A percentile compares a stretch with the other conserved stretches of the same genome.
phyloP scores from a whole-genome alignment of 1,140 invertebrate species.

The Heliothis virescens region DNA sequence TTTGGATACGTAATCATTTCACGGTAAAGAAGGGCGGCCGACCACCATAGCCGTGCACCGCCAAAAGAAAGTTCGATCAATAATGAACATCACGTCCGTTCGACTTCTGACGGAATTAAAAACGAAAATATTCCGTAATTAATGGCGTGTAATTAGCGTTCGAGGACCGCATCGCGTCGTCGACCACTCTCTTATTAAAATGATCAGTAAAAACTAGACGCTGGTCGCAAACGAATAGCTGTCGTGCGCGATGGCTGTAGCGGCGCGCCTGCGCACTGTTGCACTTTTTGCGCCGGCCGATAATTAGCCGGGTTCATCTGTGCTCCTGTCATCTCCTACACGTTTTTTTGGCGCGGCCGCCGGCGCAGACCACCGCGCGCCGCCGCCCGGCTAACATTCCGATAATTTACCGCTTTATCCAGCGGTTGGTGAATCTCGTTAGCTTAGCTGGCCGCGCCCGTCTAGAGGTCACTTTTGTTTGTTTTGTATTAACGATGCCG shows the following conservation, averaged over 20 bases:
- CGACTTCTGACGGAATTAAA: constrained; percentile 55
- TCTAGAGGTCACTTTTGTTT: constrained; percentile 84
- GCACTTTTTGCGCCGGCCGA: constrained; percentile 65
- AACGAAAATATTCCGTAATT: constrained; percentile 71
- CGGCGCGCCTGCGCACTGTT: constrained; percentile 60
- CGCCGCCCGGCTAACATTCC: constrained; percentile 71
- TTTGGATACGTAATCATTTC: constrained; percentile 33
- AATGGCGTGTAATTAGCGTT: constrained; percentile 68
- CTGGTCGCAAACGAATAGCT: constrained; percentile 64
- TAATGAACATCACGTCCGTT: constrained; percentile 60
- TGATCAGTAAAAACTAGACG: constrained; percentile 59
- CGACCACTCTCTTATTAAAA: constrained; percentile 62
- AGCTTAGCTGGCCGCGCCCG: constrained; percentile 79
- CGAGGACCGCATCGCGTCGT: constrained; percentile 59
- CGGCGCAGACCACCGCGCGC: constrained; percentile 76
- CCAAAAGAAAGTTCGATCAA: constrained; percentile 62
- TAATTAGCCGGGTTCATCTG: constrained; percentile 79
- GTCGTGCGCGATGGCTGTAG: constrained; percentile 62
- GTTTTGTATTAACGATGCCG: constrained; percentile 84
- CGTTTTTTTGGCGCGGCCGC: constrained; percentile 73
- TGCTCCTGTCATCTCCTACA: constrained; percentile 80
- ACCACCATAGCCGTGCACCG: constrained; percentile 36
- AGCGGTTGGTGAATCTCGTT: constrained; percentile 83
- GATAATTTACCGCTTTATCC: constrained; percentile 86
- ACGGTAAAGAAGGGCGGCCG: constrained; percentile 26